Base-by-base conservation (phyloP, 2,888 invertebrate genomes). In the Hofmannophila pseudospretella region DNA sequence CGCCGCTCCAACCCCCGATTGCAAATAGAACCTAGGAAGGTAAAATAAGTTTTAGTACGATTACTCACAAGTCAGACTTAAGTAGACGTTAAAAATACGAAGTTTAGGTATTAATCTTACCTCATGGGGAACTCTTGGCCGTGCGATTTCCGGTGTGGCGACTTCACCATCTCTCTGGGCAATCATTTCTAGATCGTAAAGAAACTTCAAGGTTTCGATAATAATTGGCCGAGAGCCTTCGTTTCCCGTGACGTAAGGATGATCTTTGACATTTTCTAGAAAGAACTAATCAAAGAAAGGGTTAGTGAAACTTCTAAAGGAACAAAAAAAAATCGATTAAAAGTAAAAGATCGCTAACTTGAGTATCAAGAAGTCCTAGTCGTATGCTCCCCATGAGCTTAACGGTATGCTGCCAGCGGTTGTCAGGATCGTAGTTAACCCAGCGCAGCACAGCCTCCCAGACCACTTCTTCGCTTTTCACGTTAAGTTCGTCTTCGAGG, bases 141-240 rank as follows among this genome's bases (percentile, higher is more conserved):
- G 87, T 0, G 95, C 96, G 37, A 96, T 91, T 63, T 93, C 92
- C 4, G 96, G 96, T 3, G 95, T 96, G 4, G 92, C 91, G 39
- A 96, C 92, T 80, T 94, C 94, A 4, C 93, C 92, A 45, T 94
- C 93, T 64, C 93, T 82, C 58, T 89, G 88, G 87, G 93, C 64
- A 44, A 96, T 95, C 90, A 96, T 94, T 80, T 97, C 96, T 62
- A 97, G 87, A 69, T 97, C 96, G 77, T 96, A 96, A 31, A 97
- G 88, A 72, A 97, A 97, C 67, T 94, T 95, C 25, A 97, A 81
- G 0, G 97, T 96, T 71, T 97, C 96, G 22, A 97, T 95, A 45
- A 97, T 93, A 46, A 97, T 91, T 0, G 96, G 96, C 9, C 94
- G 90, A 50, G 96, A 96, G 7, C 92, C 91, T 47, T 95, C 94